Evolutionary conservation across 2,113 vertebrate species (phyloP).

Genomic region (Fulmarus glacialis): DNA sequence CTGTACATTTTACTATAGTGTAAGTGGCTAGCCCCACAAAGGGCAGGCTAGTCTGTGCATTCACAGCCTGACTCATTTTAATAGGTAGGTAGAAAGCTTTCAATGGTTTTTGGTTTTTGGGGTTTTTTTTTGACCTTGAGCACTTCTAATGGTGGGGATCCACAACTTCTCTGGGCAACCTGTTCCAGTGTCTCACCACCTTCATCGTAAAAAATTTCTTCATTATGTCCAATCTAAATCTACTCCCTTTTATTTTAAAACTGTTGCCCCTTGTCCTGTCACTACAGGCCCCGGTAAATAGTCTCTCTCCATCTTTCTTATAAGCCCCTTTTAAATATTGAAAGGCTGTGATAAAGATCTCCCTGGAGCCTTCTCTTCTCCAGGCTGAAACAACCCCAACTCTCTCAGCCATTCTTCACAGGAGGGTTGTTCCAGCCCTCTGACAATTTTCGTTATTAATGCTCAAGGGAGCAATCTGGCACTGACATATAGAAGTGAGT

Average conservation of each 20-base stretch:
- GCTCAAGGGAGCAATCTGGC: background rate
- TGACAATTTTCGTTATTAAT: background rate
- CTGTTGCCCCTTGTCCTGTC: background rate
- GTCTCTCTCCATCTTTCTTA: background rate
- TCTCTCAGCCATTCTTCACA: background rate
- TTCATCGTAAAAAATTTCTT: background rate
- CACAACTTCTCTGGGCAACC: background rate
- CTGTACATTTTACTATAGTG: conserved; percentile 78
- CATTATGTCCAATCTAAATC: background rate
- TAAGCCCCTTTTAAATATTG: background rate
- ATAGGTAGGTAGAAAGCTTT: conserved; percentile 80
- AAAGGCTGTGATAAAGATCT: background rate
- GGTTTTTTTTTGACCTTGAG: background rate
- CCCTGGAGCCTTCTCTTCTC: background rate
- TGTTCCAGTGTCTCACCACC: background rate
- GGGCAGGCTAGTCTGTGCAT: conserved; percentile 66
- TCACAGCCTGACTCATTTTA: conserved; percentile 74
- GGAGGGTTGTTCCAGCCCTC: background rate
- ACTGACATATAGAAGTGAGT: background rate
- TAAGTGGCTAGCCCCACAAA: conserved; percentile 73
- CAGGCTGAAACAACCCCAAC: background rate
- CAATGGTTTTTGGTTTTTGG: conserved; percentile 69
- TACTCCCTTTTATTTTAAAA: background rate
- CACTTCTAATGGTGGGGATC: background rate
- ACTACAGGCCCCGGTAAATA: background rate